Base-by-base conservation (phyloP, 2,888 invertebrate species). In the Scaptodrosophila latifasciaeformis region DNA sequence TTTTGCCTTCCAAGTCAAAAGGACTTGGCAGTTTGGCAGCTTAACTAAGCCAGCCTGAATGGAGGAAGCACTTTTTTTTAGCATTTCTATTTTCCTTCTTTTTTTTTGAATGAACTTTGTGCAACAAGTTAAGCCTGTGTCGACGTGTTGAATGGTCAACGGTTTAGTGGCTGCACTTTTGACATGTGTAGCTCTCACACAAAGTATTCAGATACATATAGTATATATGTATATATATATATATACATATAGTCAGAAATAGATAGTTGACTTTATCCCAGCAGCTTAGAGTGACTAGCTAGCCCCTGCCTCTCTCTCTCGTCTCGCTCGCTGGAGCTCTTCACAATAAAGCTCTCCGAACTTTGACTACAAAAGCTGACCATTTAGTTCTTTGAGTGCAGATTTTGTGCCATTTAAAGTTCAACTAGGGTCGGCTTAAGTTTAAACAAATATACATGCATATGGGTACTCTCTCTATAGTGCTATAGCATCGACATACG, bases 81-180 rank as follows among this genome's bases (percentile, higher is more conserved):
- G n/a, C n/a, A n/a, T n/a, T n/a, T n/a, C n/a, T n/a, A n/a, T n/a
- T n/a, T n/a, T n/a, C n/a, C n/a, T n/a, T n/a, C n/a, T n/a, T n/a
- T n/a, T n/a, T n/a, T n/a, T n/a, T n/a, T n/a, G n/a, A n/a, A n/a
- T n/a, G n/a, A n/a, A n/a, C n/a, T n/a, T n/a, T n/a, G 24, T 67
- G 69, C 72, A 71, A 71, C 70, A 75, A 67, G 72, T 76, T 76
- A 71, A 76, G 72, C 67, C 59, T 45, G 55, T 51, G 46, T n/a
- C 42, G 66, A 70, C 68, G 62, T 71, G 76, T 69, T 71, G 70
- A 67, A 72, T 70, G 65, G 55, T 45, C 74, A 58, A 54, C 56
- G 56, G 50, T 70, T 57, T 57, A 62, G 56, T 59, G 54, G 59
- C 51, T 70, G 57, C 70, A 70, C 55, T 62, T 61, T 37, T 59